Conservation (phyloP, 2,797 vertebrate genomes). For the Ciconia nigra region DNA sequence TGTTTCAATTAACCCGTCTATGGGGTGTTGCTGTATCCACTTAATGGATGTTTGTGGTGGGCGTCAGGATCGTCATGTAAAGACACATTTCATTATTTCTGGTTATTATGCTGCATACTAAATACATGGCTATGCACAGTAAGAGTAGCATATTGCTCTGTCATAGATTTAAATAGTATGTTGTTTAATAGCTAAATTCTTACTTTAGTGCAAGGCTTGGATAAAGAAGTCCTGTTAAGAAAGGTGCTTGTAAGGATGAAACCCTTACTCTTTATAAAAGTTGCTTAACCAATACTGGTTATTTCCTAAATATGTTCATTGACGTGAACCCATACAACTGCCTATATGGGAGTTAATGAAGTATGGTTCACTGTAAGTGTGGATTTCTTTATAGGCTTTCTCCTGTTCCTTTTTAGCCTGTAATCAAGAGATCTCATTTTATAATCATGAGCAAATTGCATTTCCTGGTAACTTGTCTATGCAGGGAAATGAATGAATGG, state of each 20-base stretch:
- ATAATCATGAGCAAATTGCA: background rate
- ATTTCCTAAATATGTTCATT: background rate
- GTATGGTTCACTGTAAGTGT: accelerated
- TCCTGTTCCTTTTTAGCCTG: background rate
- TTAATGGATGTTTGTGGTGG: background rate
- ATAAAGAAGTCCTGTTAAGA: background rate
- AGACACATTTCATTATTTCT: background rate
- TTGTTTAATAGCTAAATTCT: background rate
- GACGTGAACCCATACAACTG: accelerated
- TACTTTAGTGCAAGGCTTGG: background rate
- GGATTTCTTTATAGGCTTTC: background rate
- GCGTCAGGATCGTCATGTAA: background rate
- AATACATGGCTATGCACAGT: background rate
- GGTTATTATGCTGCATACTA: background rate
- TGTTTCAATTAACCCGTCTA: background rate
- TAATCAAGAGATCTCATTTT: background rate
- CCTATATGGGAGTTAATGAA: background rate
- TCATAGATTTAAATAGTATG: background rate
- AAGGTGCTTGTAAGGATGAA: background rate
- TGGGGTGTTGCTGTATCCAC: background rate
- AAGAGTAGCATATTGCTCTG: background rate
- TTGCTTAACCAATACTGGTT: background rate
- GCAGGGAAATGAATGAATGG: background rate
- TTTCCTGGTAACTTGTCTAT: background rate
- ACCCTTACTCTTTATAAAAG: accelerated